Conservation (phyloP, 2,888 invertebrate genomes). For the Lycia hirtaria region DNA sequence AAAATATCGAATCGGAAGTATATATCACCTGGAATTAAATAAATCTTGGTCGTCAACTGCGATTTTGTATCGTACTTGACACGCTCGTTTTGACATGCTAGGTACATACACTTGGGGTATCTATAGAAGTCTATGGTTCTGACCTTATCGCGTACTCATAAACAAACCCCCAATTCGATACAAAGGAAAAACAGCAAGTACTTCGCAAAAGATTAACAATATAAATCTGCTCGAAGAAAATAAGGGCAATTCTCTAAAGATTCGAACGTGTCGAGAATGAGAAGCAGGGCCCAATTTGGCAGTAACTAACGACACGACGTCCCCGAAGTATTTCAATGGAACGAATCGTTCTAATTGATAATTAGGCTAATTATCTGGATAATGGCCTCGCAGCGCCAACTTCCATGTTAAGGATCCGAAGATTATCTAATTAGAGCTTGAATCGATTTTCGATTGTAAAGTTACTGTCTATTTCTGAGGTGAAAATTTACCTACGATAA, state of each 20-base stretch:
- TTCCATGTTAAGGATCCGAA: conserved; percentile 18
- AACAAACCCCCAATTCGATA: conserved; percentile 11
- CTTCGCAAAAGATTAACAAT: conserved; percentile 27
- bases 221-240: conserved; percentile 38
- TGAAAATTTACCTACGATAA: background rate
- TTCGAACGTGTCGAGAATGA: conserved; percentile 33
- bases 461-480: too few species aligned
- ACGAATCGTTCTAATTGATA: conserved; percentile 31
- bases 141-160: background rate
- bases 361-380: conserved; percentile 29
- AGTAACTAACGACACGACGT: conserved; percentile 25
- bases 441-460: conserved; percentile 12
- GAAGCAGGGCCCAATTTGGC: conserved; percentile 24
- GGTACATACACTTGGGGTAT: too few species aligned
- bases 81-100: too few species aligned
- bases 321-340: conserved; percentile 30
- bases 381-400: conserved; percentile 28
- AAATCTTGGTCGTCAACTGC: too few species aligned
- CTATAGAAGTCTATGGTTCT: too few species aligned
- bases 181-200: conserved; percentile 15
- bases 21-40: too few species aligned
- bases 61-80: too few species aligned
- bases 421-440: conserved; percentile 18
- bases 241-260: conserved; percentile 31
- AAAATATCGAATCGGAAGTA: too few species aligned